Evolutionary conservation across 2,888 invertebrate species (phyloP).

Genomic region (Neocrepidodera transversa): DNA sequence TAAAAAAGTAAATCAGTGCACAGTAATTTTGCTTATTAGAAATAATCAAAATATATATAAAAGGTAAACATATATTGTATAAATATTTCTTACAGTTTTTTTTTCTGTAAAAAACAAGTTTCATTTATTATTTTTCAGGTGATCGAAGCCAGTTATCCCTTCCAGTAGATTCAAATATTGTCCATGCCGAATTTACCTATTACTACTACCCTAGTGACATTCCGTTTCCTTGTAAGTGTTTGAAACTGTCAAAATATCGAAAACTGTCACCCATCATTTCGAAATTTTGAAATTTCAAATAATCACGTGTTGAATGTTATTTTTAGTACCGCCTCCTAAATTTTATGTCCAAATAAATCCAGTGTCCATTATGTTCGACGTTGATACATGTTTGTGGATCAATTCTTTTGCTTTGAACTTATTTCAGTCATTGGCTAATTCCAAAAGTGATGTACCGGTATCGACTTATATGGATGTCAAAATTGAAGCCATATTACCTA

Average conservation of each 20-base stretch:
- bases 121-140: conserved; percentile 59
- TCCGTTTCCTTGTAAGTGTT: conserved; percentile 80
- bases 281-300: conserved; percentile 1
- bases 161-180: conserved; percentile 87
- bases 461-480: conserved; percentile 81
- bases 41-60: too few relatives aligned
- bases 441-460: conserved; percentile 56
- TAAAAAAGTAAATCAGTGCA: too few relatives aligned
- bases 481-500: conserved; percentile 92
- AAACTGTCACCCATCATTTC: neutral
- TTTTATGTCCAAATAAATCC: conserved; percentile 92
- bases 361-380: conserved; percentile 85
- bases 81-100: too few relatives aligned
- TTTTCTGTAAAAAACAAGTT: too few relatives aligned
- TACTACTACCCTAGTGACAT: conserved; percentile 95
- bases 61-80: too few relatives aligned
- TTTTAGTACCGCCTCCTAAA: conserved; percentile 91
- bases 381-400: conserved; percentile 89
- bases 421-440: conserved; percentile 72
- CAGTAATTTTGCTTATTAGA: too few relatives aligned
- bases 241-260: conserved; percentile 3
- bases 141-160: conserved; percentile 80
- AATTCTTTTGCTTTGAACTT: conserved; percentile 92
- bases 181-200: conserved; percentile 96
- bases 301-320: conserved; percentile 7